Evolutionary conservation across 2,888 invertebrate species (phyloP).

Genomic region (Epistrophella euchroma): DNA sequence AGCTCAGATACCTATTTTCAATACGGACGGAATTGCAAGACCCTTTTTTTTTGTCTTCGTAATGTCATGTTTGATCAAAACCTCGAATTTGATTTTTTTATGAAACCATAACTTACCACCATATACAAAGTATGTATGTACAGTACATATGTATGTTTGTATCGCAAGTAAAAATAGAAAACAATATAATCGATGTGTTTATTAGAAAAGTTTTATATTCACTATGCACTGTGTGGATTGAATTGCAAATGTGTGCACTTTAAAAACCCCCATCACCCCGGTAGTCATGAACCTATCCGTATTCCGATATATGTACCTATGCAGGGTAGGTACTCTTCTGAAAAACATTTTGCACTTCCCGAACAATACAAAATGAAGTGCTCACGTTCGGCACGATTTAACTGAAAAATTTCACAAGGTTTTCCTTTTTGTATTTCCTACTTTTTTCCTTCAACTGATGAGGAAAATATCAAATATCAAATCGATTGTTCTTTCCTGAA

Average conservation of each 20-base stretch:
- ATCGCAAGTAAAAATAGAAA: not conserved
- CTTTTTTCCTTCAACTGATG: too few relatives aligned
- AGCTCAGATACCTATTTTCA: too few relatives aligned
- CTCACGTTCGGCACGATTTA: slow-evolving; percentile 10
- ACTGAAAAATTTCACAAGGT: not conserved
- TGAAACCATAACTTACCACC: too few relatives aligned
- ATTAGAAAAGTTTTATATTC: not conserved
- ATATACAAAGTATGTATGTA: too few relatives aligned
- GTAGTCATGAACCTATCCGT: not conserved
- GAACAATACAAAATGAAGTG: slow-evolving; percentile 6
- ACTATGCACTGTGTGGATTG: not conserved
- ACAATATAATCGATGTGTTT: not conserved
- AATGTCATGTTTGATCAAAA: too few relatives aligned
- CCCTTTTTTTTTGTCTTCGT: too few relatives aligned
- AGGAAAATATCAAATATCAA: not conserved
- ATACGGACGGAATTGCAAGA: too few relatives aligned
- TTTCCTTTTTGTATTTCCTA: not conserved
- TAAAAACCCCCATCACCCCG: not conserved
- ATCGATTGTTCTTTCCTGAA: not conserved
- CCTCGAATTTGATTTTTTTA: too few relatives aligned
- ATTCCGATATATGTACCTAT: too few relatives aligned
- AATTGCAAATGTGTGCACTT: slow-evolving; percentile 7
- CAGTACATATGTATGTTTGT: too few relatives aligned
- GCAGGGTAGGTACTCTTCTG: not conserved
- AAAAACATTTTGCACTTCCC: not conserved